Evolutionary conservation across 2,797 vertebrate genomes (phyloP).

Genomic region (Emydoidea blandingii): DNA sequence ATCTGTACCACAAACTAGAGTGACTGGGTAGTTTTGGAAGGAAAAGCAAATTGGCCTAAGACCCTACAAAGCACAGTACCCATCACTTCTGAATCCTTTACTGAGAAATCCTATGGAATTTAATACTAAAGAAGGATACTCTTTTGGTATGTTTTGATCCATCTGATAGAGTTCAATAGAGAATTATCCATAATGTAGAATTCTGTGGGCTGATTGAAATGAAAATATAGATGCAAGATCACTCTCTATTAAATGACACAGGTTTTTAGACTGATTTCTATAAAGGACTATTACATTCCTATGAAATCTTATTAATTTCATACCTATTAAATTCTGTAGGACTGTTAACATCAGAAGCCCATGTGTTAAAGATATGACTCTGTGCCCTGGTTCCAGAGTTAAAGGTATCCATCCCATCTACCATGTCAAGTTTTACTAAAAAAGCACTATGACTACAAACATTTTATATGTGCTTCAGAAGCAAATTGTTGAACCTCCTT

Average conservation of each 20-base stretch:
- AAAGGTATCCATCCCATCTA: background rate
- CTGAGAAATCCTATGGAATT: background rate
- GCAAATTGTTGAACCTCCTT: background rate
- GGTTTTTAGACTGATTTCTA: background rate
- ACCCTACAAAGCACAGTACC: background rate
- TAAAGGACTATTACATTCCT: rapidly evolving
- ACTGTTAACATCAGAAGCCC: background rate
- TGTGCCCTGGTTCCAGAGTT: background rate
- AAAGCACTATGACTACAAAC: background rate
- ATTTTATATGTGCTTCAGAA: background rate
- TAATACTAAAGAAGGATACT: background rate
- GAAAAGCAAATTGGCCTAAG: background rate
- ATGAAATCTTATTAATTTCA: rapidly evolving
- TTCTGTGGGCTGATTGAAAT: background rate
- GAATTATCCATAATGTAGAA: background rate
- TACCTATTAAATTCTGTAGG: background rate
- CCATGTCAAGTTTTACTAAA: background rate
- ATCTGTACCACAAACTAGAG: background rate
- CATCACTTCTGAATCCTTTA: rapidly evolving
- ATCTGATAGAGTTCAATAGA: background rate
- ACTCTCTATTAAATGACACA: rapidly evolving
- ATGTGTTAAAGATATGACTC: background rate
- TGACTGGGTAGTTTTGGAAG: rapidly evolving
- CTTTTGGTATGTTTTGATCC: background rate
- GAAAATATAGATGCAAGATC: background rate